Evolutionary conservation across 2,888 invertebrate genomes (phyloP).

Genomic region (Trileptium ribeirensis): DNA sequence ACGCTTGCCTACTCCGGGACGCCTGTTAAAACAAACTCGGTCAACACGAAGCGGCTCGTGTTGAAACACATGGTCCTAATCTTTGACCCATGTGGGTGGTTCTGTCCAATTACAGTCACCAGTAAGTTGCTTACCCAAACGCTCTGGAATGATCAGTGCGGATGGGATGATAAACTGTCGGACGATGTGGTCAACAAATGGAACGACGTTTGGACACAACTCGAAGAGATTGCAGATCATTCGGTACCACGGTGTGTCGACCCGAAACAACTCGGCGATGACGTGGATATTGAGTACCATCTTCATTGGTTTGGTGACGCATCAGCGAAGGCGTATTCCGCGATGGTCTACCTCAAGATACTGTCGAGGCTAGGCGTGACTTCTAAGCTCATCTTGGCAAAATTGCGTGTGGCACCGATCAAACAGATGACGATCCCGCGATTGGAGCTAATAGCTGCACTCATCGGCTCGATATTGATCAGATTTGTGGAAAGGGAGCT

Average conservation of each 20-base stretch:
- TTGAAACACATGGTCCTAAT: not conserved
- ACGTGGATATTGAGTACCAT: not conserved
- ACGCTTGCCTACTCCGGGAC: not conserved
- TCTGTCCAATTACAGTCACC: not conserved
- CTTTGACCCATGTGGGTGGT: not conserved
- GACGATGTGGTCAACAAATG: not conserved
- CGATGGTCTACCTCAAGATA: not conserved
- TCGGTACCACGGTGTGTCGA: not conserved
- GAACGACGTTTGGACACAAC: not conserved
- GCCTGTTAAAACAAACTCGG: not conserved
- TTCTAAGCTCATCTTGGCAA: not conserved
- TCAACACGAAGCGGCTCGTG: not conserved
- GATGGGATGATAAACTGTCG: not conserved
- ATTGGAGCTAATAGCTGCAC: slow-evolving; percentile 22
- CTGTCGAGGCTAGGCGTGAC: not conserved
- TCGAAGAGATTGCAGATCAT: not conserved
- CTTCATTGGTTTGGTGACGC: not conserved
- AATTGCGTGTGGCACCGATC: not conserved
- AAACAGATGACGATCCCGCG: not conserved
- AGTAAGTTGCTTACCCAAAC: not conserved
- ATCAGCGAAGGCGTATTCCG: not conserved
- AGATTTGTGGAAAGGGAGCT: not conserved
- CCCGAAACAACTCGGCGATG: not conserved
- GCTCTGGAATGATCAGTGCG: not conserved
- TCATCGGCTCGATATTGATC: not conserved